These are phyloP conservation scores for Scomber colias DNA, from an alignment of 2,113 vertebrate species.

Conservation along the genomic window DNA sequence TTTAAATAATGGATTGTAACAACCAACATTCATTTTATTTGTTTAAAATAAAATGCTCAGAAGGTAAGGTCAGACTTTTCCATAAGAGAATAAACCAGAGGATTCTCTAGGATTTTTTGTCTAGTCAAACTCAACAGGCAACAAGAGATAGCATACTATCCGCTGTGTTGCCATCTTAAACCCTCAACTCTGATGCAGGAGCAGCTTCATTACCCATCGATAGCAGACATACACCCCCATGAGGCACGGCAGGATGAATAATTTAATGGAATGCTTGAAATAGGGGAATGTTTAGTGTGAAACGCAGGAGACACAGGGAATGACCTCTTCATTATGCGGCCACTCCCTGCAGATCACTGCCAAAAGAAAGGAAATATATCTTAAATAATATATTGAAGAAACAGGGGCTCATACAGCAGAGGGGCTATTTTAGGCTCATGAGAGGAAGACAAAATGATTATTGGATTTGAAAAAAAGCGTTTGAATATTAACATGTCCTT, in stretches of 20 bases:
- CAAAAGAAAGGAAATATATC: not conserved
- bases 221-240: slow-evolving; percentile 15
- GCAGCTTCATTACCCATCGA: slow-evolving; percentile 29
- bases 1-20: too few species aligned
- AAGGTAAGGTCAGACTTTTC: not conserved
- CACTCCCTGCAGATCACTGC: not conserved
- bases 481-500: not conserved
- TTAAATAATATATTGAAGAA: not conserved
- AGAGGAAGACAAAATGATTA: not conserved
- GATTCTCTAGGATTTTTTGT: not conserved
- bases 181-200: slow-evolving; percentile 21
- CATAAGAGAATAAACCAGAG: not conserved
- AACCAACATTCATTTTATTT: too few species aligned
- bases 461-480: not conserved
- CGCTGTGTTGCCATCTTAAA: not conserved
- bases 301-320: not conserved
- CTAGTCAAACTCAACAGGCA: not conserved
- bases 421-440: not conserved
- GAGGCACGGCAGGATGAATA: slow-evolving; percentile 53
- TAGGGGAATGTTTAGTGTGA: slow-evolving; percentile 26
- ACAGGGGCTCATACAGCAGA: too few species aligned
- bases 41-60: too few species aligned
- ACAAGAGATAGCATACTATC: not conserved
- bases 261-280: slow-evolving; percentile 52
- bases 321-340: not conserved